phyloP scores from a whole-genome alignment of 2,888 invertebrate genomes.

The Xestia xanthographa region DNA sequence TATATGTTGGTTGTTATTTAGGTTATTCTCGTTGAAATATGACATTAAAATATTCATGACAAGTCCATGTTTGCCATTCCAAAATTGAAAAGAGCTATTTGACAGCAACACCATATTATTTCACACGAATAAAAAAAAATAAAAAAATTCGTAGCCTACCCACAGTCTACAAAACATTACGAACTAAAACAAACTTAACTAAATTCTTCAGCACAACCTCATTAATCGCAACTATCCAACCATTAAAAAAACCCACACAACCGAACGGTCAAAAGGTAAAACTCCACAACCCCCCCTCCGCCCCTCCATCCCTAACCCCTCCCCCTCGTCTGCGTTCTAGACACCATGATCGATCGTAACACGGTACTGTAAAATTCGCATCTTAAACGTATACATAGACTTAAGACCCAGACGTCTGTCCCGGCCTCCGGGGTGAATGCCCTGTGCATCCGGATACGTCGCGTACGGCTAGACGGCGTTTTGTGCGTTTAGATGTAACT shows the following conservation, averaged over 20 bases:
- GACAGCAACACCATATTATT: background rate
- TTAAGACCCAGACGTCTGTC: conserved; percentile 73
- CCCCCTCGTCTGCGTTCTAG: conserved; percentile 55
- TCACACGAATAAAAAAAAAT: background rate
- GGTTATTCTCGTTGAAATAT: background rate
- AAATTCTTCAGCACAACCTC: background rate
- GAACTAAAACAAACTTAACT: background rate
- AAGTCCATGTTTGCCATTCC: background rate
- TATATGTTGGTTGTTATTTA: background rate
- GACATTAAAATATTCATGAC: background rate
- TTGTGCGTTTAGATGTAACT: conserved; percentile 36
- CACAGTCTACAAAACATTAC: background rate
- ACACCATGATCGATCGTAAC: conserved; percentile 63
- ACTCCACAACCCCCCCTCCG: conserved; percentile 3
- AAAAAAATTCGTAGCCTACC: background rate
- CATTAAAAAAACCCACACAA: conserved; percentile 17
- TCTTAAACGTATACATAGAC: conserved; percentile 66
- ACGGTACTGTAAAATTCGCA: conserved; percentile 65
- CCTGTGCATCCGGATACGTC: conserved; percentile 62
- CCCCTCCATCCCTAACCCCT: conserved; percentile 36
- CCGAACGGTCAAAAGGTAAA: conserved; percentile 49
- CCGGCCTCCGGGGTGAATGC: conserved; percentile 69
- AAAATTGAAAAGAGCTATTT: background rate
- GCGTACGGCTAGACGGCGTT: conserved; percentile 47
- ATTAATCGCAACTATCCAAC: conserved; percentile 25